Evolutionary conservation across 2,113 vertebrate species (phyloP).

Genomic region (Entelurus aequoreus): DNA sequence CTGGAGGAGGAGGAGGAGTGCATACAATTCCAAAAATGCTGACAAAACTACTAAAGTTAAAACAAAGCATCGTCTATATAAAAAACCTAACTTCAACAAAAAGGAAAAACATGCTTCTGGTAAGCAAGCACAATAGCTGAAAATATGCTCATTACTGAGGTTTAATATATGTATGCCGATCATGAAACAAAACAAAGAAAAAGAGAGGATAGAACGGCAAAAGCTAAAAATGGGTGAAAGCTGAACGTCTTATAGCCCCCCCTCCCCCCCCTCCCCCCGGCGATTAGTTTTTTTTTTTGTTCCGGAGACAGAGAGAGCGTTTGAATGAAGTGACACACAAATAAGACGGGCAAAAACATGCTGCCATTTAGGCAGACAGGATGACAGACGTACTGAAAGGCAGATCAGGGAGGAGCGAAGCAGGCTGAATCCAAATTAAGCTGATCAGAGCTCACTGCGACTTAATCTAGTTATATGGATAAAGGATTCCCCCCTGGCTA

Average conservation of each 20-base stretch:
- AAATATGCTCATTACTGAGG: slow-evolving; percentile 18
- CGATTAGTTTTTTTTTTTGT: neutral
- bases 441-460: slow-evolving; percentile 61
- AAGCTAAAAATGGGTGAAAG: slow-evolving; percentile 4
- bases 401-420: slow-evolving; percentile 39
- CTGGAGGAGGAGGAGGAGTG: slow-evolving; percentile 16
- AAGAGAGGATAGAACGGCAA: neutral
- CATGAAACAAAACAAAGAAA: slow-evolving; percentile 2
- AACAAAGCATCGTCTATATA: slow-evolving; percentile 21
- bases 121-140: neutral
- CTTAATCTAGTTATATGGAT: slow-evolving; percentile 69
- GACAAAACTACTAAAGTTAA: slow-evolving; percentile 20
- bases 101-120: slow-evolving; percentile 10
- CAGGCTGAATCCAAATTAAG: slow-evolving; percentile 62
- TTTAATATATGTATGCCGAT: slow-evolving; percentile 10
- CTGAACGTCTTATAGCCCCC: slow-evolving; percentile 2
- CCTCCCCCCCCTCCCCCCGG: too few relatives aligned
- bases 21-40: slow-evolving; percentile 9
- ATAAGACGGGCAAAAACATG: slow-evolving; percentile 5
- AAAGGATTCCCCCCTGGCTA: slow-evolving; percentile 60
- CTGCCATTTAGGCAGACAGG: slow-evolving; percentile 25
- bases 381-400: slow-evolving; percentile 41
- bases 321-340: slow-evolving; percentile 20
- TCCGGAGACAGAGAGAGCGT: slow-evolving; percentile 9
- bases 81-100: slow-evolving; percentile 26